Evolutionary conservation across 2,113 vertebrate genomes (phyloP).

Genomic region (Jaculus jaculus): DNA sequence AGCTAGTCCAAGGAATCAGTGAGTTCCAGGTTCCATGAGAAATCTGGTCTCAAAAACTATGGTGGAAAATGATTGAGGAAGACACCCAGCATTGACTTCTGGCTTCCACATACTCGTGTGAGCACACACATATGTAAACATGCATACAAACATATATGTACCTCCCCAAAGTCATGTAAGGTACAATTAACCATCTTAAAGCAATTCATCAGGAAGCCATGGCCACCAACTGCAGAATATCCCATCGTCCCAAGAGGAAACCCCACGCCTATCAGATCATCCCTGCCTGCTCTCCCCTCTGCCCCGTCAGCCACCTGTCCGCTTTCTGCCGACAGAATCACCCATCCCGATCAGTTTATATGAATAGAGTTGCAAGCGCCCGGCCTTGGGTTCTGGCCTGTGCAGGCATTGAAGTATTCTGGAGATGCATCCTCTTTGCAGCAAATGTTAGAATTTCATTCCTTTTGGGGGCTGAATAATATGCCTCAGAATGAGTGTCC

Average conservation of each 20-base stretch:
- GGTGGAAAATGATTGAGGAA: too few species aligned
- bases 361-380: fast-evolving
- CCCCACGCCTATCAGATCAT: fast-evolving
- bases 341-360: neutral
- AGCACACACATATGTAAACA: too few species aligned
- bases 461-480: neutral
- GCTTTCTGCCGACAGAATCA: fast-evolving
- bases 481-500: fast-evolving
- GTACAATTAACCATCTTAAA: neutral
- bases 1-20: too few species aligned
- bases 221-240: neutral
- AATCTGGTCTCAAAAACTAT: too few species aligned
- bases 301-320: neutral
- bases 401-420: fast-evolving
- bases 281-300: fast-evolving
- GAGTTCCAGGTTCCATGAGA: too few species aligned
- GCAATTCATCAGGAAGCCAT: fast-evolving
- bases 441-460: fast-evolving
- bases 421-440: fast-evolving
- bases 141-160: too few species aligned
- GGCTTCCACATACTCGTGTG: too few species aligned
- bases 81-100: too few species aligned
- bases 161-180: neutral
- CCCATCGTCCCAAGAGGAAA: neutral
- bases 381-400: neutral